Percentiles rank a stretch among this genome's conserved stretches.
Evolutionary conservation across 2,113 vertebrate species (phyloP).

Genomic region (Phycodurus eques): DNA sequence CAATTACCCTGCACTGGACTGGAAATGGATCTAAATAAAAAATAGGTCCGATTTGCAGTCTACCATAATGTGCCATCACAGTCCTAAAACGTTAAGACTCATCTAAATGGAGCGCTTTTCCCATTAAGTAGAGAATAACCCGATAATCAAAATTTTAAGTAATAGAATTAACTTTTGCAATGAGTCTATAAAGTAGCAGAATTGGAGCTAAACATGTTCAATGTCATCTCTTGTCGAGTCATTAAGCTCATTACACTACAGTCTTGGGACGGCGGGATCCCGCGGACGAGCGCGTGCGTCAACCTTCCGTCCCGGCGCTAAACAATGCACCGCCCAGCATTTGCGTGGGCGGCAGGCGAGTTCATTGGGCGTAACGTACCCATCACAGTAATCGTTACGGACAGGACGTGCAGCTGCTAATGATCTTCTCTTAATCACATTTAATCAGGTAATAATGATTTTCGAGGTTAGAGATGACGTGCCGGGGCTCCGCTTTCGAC

Average conservation of each 20-base stretch:
- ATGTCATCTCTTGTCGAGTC: conserved; percentile 51
- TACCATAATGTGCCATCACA: no score
- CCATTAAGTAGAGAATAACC: not conserved
- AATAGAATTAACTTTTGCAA: conserved; percentile 36
- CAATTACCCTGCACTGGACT: no score
- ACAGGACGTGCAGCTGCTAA: conserved; percentile 80
- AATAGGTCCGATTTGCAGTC: not conserved
- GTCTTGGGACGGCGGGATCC: conserved; percentile 40
- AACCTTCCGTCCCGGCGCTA: conserved; percentile 44
- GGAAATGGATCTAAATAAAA: not conserved
- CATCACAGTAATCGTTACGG: conserved; percentile 75
- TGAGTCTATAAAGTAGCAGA: conserved; percentile 14
- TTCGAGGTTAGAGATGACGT: conserved; percentile 66
- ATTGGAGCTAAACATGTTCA: conserved; percentile 34
- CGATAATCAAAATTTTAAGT: conserved; percentile 9
- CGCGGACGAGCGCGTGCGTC: conserved; percentile 26
- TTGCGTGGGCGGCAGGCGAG: conserved; percentile 52
- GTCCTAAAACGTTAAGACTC: not conserved
- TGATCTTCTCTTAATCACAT: conserved; percentile 79
- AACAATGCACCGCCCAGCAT: conserved; percentile 70
- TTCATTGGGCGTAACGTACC: conserved; percentile 60
- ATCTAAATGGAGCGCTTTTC: not conserved
- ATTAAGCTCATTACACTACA: conserved; percentile 47
- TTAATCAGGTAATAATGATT: conserved; percentile 80
- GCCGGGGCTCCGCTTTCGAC: conserved; percentile 41